Evolutionary conservation across 1,140 invertebrate species (phyloP).

Genomic region (Diachasmimorpha longicaudata): DNA sequence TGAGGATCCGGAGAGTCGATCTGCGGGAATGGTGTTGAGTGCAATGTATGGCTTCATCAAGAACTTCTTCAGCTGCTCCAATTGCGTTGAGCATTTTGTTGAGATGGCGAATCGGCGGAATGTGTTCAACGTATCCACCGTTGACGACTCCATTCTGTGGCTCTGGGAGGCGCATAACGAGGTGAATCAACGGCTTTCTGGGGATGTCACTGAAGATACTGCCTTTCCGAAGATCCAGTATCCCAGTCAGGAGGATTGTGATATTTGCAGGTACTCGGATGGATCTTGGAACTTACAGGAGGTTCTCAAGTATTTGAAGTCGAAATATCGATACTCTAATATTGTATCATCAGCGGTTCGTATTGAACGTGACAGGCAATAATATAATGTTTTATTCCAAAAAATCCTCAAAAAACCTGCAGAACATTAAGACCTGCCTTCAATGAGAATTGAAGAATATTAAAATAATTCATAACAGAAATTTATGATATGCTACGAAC

Average conservation of each 20-base stretch:
- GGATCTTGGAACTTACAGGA: slow-evolving; percentile 73
- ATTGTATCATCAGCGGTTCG: no score
- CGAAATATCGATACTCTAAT: no score
- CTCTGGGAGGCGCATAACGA: slow-evolving; percentile 95
- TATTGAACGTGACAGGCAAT: no score
- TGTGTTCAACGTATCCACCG: slow-evolving; percentile 71
- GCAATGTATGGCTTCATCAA: slow-evolving; percentile 90
- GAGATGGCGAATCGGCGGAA: slow-evolving; percentile 75
- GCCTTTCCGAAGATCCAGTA: slow-evolving; percentile 90
- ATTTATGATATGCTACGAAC: no score
- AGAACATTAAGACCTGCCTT: no score
- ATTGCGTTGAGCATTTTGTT: slow-evolving; percentile 89
- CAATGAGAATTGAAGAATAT: no score
- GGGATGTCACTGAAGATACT: slow-evolving; percentile 91
- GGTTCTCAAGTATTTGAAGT: slow-evolving; percentile 78
- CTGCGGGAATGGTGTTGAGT: slow-evolving; percentile 71
- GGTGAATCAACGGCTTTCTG: slow-evolving; percentile 86
- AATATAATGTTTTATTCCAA: no score
- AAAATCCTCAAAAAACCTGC: no score
- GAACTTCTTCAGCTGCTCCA: slow-evolving; percentile 92
- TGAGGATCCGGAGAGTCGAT: slow-evolving; percentile 59
- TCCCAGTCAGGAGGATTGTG: slow-evolving; percentile 75
- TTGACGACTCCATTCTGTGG: slow-evolving; percentile 86
- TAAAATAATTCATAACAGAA: no score
- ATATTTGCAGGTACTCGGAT: slow-evolving; percentile 69